phyloP scores from a whole-genome alignment of 1,140 invertebrate genomes.

The Capitella teleta region DNA sequence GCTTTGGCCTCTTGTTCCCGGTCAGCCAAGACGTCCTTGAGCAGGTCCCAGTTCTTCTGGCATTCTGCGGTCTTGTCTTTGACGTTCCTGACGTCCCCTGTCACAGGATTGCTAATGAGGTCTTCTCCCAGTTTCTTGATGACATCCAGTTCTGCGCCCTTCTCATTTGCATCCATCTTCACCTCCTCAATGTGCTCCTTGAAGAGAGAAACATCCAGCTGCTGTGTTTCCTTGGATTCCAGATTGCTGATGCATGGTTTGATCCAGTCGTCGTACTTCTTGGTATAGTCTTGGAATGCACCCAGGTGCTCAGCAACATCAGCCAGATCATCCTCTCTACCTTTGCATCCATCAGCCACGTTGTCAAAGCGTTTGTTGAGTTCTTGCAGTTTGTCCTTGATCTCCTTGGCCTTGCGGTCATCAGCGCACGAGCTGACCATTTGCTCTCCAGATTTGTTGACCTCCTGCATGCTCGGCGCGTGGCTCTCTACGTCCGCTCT shows the following conservation, averaged over 20 bases:
- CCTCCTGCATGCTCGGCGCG: constrained; percentile 67
- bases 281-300: constrained; percentile 58
- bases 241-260: constrained; percentile 57
- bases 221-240: constrained; percentile 58
- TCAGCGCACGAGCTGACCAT: constrained; percentile 70
- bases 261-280: constrained; percentile 40
- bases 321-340: constrained; percentile 67
- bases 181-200: constrained; percentile 52
- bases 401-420: constrained; percentile 72
- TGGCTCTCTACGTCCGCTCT: constrained; percentile 75
- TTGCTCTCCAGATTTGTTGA: constrained; percentile 65
- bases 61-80: constrained; percentile 61
- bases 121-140: constrained; percentile 67
- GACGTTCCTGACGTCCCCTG: constrained; percentile 61
- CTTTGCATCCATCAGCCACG: constrained; percentile 63
- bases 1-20: constrained; percentile 69
- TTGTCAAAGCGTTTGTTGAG: constrained; percentile 73
- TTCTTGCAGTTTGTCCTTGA: constrained; percentile 75
- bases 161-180: constrained; percentile 46
- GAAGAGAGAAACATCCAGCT: constrained; percentile 58
- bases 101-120: constrained; percentile 57
- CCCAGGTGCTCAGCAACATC: constrained; percentile 62
- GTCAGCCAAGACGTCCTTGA: constrained; percentile 57
- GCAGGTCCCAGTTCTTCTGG: constrained; percentile 76
- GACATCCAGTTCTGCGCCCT: constrained; percentile 57